Evolutionary conservation across 2,888 invertebrate species (phyloP).

Genomic region (Ophioninae sp.): DNA sequence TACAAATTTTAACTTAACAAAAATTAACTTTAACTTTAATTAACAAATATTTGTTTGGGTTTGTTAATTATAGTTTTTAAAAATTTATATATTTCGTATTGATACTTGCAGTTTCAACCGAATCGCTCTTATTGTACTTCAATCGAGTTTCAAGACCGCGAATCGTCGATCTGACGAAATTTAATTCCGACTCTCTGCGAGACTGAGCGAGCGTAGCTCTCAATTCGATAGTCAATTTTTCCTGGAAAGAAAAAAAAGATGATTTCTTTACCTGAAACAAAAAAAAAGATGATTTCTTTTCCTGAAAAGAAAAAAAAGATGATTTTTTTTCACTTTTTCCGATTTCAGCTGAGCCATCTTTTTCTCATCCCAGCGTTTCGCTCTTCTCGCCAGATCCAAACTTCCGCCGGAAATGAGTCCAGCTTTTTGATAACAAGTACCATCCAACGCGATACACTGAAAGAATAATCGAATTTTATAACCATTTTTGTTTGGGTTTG

Average conservation of each 20-base stretch:
- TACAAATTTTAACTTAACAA: too few species aligned
- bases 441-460: constrained; percentile 97
- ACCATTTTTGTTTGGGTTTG: not conserved
- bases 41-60: too few species aligned
- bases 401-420: constrained; percentile 99
- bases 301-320: constrained; percentile 84
- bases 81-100: not conserved
- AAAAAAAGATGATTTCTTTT: too few species aligned
- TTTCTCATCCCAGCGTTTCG: constrained; percentile 99
- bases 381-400: constrained; percentile 96
- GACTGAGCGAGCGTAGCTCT: constrained; percentile 97
- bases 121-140: constrained; percentile 95
- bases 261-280: too few species aligned
- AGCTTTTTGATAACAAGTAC: constrained; percentile 99
- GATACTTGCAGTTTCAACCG: constrained; percentile 90
- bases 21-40: too few species aligned
- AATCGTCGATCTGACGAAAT: constrained; percentile 98
- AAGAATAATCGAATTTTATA: constrained; percentile 32
- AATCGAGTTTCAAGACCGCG: constrained; percentile 96
- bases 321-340: too few species aligned
- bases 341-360: constrained; percentile 96
- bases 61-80: too few species aligned
- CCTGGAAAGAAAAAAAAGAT: constrained; percentile 81
- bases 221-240: constrained; percentile 95
- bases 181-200: constrained; percentile 98